These are phyloP conservation scores for Myotis davidii DNA, from an alignment of 2,113 vertebrate species.

Conservation along the genomic window DNA sequence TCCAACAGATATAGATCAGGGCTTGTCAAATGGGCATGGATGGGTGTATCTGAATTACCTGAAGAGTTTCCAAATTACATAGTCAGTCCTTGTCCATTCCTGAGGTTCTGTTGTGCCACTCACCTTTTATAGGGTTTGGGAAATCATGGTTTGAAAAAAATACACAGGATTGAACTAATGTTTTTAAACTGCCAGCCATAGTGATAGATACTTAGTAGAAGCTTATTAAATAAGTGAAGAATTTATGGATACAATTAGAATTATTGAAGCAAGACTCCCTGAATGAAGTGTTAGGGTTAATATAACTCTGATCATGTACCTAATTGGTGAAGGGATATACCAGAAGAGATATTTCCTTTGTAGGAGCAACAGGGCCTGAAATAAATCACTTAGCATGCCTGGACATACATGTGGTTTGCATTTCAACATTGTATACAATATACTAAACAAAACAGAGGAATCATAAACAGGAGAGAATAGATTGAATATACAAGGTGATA, in stretches of 20 bases:
- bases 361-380: not conserved
- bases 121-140: not conserved
- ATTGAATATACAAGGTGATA: not conserved
- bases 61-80: not conserved
- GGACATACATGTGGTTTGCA: not conserved
- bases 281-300: not conserved
- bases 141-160: not conserved
- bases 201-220: not conserved
- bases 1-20: not conserved
- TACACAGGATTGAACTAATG: not conserved
- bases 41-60: not conserved
- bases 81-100: not conserved
- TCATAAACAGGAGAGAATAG: not conserved
- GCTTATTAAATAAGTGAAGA: constrained; percentile 23
- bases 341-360: not conserved
- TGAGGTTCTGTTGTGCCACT: not conserved
- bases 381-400: not conserved
- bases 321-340: not conserved
- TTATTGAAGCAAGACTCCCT: not conserved
- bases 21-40: not conserved
- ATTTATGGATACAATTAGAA: not conserved
- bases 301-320: not conserved
- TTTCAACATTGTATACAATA: not conserved
- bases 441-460: constrained; percentile 14
- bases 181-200: not conserved